Evolutionary conservation across 2,888 invertebrate genomes (phyloP).

Genomic region (Amiota communis): DNA sequence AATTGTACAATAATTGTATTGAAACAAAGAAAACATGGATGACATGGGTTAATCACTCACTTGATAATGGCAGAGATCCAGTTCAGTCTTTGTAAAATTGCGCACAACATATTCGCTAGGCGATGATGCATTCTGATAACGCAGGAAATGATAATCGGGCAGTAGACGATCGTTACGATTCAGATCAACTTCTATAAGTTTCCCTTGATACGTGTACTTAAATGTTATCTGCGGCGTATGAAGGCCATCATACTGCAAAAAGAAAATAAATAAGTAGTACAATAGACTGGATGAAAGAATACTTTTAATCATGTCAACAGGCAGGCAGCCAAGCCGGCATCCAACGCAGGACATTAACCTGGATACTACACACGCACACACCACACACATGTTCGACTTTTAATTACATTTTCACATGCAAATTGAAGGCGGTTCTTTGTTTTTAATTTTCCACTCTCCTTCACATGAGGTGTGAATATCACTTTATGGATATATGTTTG

Average conservation of each 20-base stretch:
- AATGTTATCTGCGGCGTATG: slow-evolving; percentile 75
- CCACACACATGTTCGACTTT: not conserved
- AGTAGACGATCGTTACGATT: slow-evolving; percentile 70
- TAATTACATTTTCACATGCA: slow-evolving; percentile 57
- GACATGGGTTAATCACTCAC: slow-evolving; percentile 52
- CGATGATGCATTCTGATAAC: slow-evolving; percentile 66
- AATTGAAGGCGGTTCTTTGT: slow-evolving; percentile 44
- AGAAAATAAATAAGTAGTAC: not conserved
- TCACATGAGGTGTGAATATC: too few species aligned
- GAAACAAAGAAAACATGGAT: not conserved
- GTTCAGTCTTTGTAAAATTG: slow-evolving; percentile 73
- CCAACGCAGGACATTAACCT: too few species aligned
- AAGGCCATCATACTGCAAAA: slow-evolving; percentile 58
- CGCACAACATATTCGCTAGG: slow-evolving; percentile 56
- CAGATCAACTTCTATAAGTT: slow-evolving; percentile 70
- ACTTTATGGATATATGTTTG: too few species aligned
- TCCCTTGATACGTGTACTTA: slow-evolving; percentile 79
- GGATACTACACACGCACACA: not conserved
- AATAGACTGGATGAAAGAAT: not conserved
- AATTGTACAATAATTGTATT: slow-evolving; percentile 16
- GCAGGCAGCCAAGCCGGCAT: not conserved
- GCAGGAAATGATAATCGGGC: slow-evolving; percentile 72
- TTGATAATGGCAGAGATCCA: slow-evolving; percentile 73
- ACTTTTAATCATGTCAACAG: not conserved
- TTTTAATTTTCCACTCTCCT: not conserved